Evolutionary conservation across 2,113 vertebrate species (phyloP).

Genomic region (Chionomys nivalis): DNA sequence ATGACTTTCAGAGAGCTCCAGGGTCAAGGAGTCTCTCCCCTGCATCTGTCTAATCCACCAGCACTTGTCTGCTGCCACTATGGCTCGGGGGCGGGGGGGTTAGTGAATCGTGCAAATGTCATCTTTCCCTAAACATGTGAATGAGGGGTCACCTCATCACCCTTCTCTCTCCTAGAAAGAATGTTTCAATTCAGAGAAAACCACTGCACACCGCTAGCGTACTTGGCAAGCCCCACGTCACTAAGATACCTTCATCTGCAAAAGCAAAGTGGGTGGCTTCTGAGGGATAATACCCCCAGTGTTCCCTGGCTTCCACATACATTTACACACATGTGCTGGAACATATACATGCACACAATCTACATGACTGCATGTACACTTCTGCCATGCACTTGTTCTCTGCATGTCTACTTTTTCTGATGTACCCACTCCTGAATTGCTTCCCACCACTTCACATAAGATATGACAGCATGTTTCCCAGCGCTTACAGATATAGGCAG

Average conservation of each 20-base stretch:
- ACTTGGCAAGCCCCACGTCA: background rate
- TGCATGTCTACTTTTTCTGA: background rate
- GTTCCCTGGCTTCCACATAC: background rate
- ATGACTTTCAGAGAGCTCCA: background rate
- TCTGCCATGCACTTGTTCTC: background rate
- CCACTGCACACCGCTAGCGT: background rate
- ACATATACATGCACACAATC: background rate
- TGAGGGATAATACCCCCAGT: no score
- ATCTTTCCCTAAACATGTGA: background rate
- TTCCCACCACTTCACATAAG: background rate
- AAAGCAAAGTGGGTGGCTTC: background rate
- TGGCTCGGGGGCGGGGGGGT: no score
- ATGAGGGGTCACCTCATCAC: background rate
- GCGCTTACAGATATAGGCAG: no score
- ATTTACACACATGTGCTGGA: background rate
- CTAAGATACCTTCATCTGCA: background rate
- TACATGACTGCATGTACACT: background rate
- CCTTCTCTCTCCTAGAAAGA: background rate
- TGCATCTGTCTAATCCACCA: background rate
- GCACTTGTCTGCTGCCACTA: background rate
- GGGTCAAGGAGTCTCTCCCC: background rate
- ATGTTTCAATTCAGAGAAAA: background rate
- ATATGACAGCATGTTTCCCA: background rate
- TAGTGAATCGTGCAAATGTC: background rate
- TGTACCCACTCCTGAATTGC: background rate